Base-by-base conservation (phyloP, 2,797 vertebrate genomes). In the Nasua narica region DNA sequence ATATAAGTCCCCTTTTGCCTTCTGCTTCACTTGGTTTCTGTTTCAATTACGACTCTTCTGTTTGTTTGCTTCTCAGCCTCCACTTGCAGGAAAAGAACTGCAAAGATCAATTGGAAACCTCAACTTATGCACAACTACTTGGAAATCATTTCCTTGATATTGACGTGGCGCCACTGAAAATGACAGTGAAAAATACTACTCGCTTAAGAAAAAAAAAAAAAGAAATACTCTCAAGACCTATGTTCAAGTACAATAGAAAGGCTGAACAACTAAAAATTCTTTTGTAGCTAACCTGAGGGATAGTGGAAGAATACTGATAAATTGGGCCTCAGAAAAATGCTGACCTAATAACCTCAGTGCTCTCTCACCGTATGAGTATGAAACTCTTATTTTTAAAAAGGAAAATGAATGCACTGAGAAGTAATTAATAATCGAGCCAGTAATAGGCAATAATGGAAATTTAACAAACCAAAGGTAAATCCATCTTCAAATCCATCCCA, bases 111-210 rank as follows among this genome's bases (percentile, higher is more conserved):
- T 83, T 94, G 87, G 78, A 97, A 97, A 97, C 97, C 35, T 89
- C 6, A 67, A 93, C 90, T 97, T 98, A 97, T 43, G 58, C 85
- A 92, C 96, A 98, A 97, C 91, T 91, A 92, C 88, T 98, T 96
- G 72, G 95, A 98, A 98, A 97, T 79, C 65, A 95, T 97, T 97
- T 91, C 86, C 94, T 85, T 97, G 84, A 98, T 97, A 96, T 60
- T 96, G 92, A 97, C 96, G 32, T 84, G 62, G 14, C 96, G 90
- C 97, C 97, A 96, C 95, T 89, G 94, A 98, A 98, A 90, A 85
- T 62, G 94, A 98, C 97, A 97, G 97, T 98, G 77, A 10, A 97
- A 98, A 98, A 96, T 96, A 97, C 95, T 93, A 72, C 84, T 77
- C 85, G 94, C 84, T 88, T 77, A 46, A 97, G 69, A 81, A 46